These are phyloP conservation scores for Rhingia campestris DNA, from an alignment of 2,888 invertebrate species.

Conservation along the genomic window DNA sequence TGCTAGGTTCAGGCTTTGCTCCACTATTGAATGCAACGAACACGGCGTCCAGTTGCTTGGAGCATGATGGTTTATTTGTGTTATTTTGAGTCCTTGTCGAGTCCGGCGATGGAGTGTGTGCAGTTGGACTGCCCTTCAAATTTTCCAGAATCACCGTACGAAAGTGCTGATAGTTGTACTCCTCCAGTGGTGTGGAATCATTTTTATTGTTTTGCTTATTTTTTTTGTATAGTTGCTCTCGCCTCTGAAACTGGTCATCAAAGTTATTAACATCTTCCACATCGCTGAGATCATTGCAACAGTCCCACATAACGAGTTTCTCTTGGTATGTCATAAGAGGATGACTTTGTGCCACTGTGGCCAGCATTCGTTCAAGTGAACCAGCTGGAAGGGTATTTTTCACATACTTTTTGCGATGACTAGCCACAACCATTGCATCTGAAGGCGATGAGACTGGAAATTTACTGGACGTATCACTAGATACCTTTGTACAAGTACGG, in stretches of 20 bases:
- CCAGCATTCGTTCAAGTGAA: constrained; percentile 79
- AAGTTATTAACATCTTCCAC: constrained; percentile 81
- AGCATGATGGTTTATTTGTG: constrained; percentile 71
- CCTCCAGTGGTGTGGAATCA: constrained; percentile 18
- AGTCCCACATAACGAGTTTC: constrained; percentile 79
- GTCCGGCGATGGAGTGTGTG: constrained; percentile 16
- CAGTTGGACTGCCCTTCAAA: constrained; percentile 61
- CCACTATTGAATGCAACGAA: not conserved
- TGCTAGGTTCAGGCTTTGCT: constrained; percentile 12
- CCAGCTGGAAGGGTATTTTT: constrained; percentile 80
- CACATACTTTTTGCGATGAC: constrained; percentile 77
- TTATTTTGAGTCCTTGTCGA: not conserved
- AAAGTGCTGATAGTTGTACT: constrained; percentile 75
- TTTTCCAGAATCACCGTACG: constrained; percentile 74
- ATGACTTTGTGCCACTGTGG: constrained; percentile 77
- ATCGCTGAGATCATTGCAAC: constrained; percentile 78
- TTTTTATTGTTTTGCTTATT: constrained; percentile 40
- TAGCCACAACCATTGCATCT: constrained; percentile 75
- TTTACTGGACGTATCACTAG: constrained; percentile 80
- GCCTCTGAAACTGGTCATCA: constrained; percentile 77
- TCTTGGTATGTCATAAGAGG: constrained; percentile 79
- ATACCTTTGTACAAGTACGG: constrained; percentile 48
- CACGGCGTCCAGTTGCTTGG: constrained; percentile 49
- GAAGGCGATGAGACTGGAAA: constrained; percentile 81
- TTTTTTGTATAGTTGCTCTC: constrained; percentile 70